Base-by-base conservation (phyloP, 2,888 invertebrate genomes). In the Penaeus monodon region DNA sequence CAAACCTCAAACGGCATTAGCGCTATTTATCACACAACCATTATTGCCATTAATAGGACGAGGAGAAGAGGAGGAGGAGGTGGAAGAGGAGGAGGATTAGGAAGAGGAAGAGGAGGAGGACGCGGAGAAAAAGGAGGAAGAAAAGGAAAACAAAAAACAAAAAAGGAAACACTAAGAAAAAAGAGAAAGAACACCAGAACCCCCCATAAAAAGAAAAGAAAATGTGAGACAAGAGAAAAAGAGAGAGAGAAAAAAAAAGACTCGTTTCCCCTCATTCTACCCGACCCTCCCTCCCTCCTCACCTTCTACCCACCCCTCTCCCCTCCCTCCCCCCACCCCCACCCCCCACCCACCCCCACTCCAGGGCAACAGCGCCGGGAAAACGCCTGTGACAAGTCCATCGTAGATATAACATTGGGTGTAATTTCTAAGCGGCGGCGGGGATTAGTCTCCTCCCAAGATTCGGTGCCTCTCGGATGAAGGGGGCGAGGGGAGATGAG, bases 381-480 rank as follows among this genome's bases (percentile, higher is more conserved):
- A 81, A 81, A 81, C 66, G 70, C 70, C 33, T 70, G 70, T 70
- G 81, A 68, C 70, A 66, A 70, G 70, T 81, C 81, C 57, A 70
- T 70, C 81, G 81, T 44, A 57, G 81, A 70, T 81, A 81, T 81
- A 81, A 81, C 81, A 81, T 65, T 27, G 68, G 66, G 81, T 66
- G 81, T 81, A 70, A 81, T 44, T 10, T 44, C 44, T 44, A 6
- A 44, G 44, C 44, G 44, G 44, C 44, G 44, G 44, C 44, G 44
- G 44, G 10, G 44, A 10, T 44, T 44, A 10, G 44, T 44, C 44
- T 44, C 44, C 44, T 44, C 44, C 44, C 44, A 44, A 44, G 44
- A 44, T 44, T 44, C 44, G 10, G 44, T 44, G 44, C 44, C 44
- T 44, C 44, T 44, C 10, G 44, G 44, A 44, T 44, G 44, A 44